Percentiles rank a stretch among this genome's conserved stretches.
These are phyloP conservation scores for Tursiops truncatus DNA, from an alignment of 2,113 vertebrate species.

Conservation along the genomic window DNA sequence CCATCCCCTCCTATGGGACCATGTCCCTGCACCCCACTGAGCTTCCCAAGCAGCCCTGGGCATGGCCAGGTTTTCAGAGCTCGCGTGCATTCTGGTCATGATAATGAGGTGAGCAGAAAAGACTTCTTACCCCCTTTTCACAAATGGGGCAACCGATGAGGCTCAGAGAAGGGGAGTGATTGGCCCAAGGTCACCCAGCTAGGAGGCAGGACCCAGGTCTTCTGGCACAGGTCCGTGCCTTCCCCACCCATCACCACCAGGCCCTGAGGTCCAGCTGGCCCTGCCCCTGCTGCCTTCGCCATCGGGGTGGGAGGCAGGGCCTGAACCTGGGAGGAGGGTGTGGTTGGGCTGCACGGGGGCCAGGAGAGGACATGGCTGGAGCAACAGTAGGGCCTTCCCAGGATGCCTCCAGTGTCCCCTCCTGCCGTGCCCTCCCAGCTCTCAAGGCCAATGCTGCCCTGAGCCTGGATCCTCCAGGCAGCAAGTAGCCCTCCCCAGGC, in stretches of 20 bases:
- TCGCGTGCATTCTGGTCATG: accelerated
- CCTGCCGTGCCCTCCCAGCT: neutral
- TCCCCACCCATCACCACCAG: neutral
- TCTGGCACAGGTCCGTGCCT: accelerated
- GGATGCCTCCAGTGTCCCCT: neutral
- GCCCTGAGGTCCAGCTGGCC: neutral
- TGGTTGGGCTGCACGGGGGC: neutral
- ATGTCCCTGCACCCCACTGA: accelerated
- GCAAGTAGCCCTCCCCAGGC: neutral
- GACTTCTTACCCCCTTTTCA: neutral
- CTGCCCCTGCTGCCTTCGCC: neutral
- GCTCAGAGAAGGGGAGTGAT: neutral
- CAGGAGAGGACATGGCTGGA: neutral
- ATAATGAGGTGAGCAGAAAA: neutral
- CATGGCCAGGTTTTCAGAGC: neutral
- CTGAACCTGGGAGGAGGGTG: neutral
- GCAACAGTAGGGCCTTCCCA: neutral
- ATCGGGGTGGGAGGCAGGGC: neutral
- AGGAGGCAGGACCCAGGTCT: neutral
- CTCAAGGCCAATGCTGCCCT: neutral
- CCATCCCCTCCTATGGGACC: neutral
- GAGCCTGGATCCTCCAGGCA: neutral
- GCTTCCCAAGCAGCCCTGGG: neutral
- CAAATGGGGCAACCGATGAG: neutral
- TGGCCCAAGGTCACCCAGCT: neutral